phyloP scores from a whole-genome alignment of 2,113 vertebrate species.

The Taurulus bubalis region DNA sequence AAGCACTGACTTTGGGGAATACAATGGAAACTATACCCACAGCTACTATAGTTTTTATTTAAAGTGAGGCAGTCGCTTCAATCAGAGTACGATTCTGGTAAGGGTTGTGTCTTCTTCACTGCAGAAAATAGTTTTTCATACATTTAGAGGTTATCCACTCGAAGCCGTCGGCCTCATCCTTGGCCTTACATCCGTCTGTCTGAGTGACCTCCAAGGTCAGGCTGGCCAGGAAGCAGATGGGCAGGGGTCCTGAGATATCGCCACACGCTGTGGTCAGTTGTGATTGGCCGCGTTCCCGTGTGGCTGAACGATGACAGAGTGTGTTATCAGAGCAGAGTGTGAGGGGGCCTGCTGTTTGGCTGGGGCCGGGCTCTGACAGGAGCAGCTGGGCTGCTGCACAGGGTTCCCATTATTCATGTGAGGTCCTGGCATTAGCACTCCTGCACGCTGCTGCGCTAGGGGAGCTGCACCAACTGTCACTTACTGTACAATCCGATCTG shows the following conservation, averaged over 20 bases:
- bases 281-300: slow-evolving; percentile 49
- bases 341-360: slow-evolving; percentile 54
- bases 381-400: slow-evolving; percentile 67
- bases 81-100: not conserved
- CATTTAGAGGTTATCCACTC: slow-evolving; percentile 31
- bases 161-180: slow-evolving; percentile 15
- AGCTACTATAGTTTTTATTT: not conserved
- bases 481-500: slow-evolving; percentile 41
- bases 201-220: slow-evolving; percentile 63
- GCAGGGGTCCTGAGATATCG: slow-evolving; percentile 47
- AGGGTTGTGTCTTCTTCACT: not conserved
- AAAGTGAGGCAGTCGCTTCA: not conserved
- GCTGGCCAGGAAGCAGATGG: slow-evolving; percentile 74
- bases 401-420: slow-evolving; percentile 64
- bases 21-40: not conserved
- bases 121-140: not conserved
- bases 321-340: slow-evolving; percentile 51
- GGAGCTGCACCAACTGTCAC: slow-evolving; percentile 60
- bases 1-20: not conserved
- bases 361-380: slow-evolving; percentile 37
- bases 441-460: slow-evolving; percentile 32
- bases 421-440: slow-evolving; percentile 35
- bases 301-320: slow-evolving; percentile 40
- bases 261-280: slow-evolving; percentile 36
- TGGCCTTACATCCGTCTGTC: slow-evolving; percentile 7